Base-by-base conservation (phyloP, 2,797 vertebrate genomes). In the Buphagus erythrorhynchus region DNA sequence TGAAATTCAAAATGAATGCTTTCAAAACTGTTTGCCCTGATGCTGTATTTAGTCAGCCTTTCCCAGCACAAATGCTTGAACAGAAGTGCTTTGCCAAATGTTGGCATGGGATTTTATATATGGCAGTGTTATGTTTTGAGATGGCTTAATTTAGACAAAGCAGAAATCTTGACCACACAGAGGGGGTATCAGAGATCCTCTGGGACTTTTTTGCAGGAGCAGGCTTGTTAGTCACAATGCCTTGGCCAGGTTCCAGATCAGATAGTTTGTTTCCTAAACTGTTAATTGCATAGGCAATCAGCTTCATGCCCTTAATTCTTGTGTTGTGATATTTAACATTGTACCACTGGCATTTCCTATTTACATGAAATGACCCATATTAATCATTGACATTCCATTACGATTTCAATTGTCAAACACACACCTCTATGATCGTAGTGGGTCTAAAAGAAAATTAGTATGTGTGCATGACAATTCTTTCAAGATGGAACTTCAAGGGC, bases 61-160 rank as follows among this genome's bases (percentile, higher is more conserved):
- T 72, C 77, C 49, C 58, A 71, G 82, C 86, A 92, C 77, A 94
- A 88, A 67, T 85, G 86, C 57, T 86, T 66, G 75, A 95, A 38
- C 68, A 90, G 76, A 84, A 79, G 38, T 45, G 68, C 51, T 83
- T 94, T 77, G 69, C 89, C 94, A 96, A 95, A 94, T 75, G 78
- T 48, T 96, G 79, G 79, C 89, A 86, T 91, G 72, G 51, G 55
- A 62, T 91, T 95, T 91, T 95, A 84, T 45, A 35, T 78, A 84
- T 74, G 74, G 80, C 67, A 82, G 51, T 49, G 33, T 55, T 91
- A 66, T 49, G 58, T 97, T 94, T 90, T 1, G 2, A 88, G 45
- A 91, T 63, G 66, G 45, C 55, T 93, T 93, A 75, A 94, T 91
- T 93, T 92, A 91, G 79, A 24, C 55, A 86, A 91, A 96, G 58